Evolutionary conservation across 2,888 invertebrate genomes (phyloP).

Genomic region (Lucinisca nassula): DNA sequence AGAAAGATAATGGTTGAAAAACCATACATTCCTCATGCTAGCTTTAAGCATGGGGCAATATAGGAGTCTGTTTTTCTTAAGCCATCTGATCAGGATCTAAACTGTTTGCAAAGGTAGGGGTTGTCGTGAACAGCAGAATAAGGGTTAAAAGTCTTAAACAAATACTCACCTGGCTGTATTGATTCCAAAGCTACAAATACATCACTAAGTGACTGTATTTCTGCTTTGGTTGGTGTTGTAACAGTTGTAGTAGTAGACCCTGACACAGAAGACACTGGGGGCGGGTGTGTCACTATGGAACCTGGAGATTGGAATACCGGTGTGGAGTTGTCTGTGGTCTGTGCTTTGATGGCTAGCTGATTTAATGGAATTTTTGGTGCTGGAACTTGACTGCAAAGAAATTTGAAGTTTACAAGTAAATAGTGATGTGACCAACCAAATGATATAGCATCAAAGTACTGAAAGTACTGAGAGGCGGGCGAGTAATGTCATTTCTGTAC

Average conservation of each 20-base stretch:
- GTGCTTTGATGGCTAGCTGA: slow-evolving; percentile 74
- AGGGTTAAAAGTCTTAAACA: too few relatives aligned
- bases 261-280: slow-evolving; percentile 68
- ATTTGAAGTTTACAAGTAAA: neutral
- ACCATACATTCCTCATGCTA: too few relatives aligned
- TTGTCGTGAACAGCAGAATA: too few relatives aligned
- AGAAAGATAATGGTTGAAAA: too few relatives aligned
- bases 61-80: too few relatives aligned
- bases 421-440: too few relatives aligned
- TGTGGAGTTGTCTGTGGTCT: slow-evolving; percentile 29
- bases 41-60: too few relatives aligned
- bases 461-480: too few relatives aligned
- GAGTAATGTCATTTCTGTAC: too few relatives aligned
- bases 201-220: slow-evolving; percentile 91
- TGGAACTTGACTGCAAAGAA: slow-evolving; percentile 63
- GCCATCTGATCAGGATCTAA: too few relatives aligned
- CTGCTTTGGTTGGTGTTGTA: slow-evolving; percentile 83
- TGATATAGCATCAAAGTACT: too few relatives aligned
- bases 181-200: slow-evolving; percentile 93
- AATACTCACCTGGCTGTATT: slow-evolving; percentile 92
- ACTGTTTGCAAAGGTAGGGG: too few relatives aligned
- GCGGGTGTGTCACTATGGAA: slow-evolving; percentile 47
- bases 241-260: slow-evolving; percentile 59
- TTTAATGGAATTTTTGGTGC: slow-evolving; percentile 79
- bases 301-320: slow-evolving; percentile 34